phyloP scores from a whole-genome alignment of 1,140 invertebrate genomes.

The Cotesia typhae region DNA sequence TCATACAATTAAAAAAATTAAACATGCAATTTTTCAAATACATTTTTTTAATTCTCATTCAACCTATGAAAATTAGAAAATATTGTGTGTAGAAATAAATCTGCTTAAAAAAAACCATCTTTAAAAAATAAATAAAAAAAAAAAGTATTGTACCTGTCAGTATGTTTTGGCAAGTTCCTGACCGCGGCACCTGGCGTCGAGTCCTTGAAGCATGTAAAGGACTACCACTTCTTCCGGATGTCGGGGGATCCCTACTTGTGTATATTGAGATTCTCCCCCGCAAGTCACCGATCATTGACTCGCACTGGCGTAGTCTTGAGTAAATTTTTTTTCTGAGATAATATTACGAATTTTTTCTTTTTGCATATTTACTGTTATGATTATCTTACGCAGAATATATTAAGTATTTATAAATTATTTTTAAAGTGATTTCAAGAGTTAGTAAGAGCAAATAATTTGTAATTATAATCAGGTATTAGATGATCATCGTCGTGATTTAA shows the following conservation, averaged over 20 bases:
- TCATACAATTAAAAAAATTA: no score
- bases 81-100: no score
- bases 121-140: no score
- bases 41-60: no score
- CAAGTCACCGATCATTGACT: neutral
- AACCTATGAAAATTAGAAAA: neutral
- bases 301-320: no score
- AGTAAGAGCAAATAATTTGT: constrained; percentile 51
- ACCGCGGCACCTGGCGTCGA: constrained; percentile 60
- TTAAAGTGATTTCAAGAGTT: neutral
- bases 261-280: constrained; percentile 32
- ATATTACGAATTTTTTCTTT: no score
- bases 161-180: constrained; percentile 53
- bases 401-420: constrained; percentile 1
- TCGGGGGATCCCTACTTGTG: constrained; percentile 40
- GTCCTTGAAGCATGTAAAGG: constrained; percentile 54
- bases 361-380: no score
- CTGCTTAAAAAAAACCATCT: neutral
- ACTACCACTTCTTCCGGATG: constrained; percentile 58
- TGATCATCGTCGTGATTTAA: constrained; percentile 60
- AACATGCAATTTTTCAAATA: no score
- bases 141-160: constrained; percentile 48
- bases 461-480: constrained; percentile 63
- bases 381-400: neutral
- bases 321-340: no score